phyloP scores from a whole-genome alignment of 2,113 vertebrate genomes.

The Entosphenus tridentatus region DNA sequence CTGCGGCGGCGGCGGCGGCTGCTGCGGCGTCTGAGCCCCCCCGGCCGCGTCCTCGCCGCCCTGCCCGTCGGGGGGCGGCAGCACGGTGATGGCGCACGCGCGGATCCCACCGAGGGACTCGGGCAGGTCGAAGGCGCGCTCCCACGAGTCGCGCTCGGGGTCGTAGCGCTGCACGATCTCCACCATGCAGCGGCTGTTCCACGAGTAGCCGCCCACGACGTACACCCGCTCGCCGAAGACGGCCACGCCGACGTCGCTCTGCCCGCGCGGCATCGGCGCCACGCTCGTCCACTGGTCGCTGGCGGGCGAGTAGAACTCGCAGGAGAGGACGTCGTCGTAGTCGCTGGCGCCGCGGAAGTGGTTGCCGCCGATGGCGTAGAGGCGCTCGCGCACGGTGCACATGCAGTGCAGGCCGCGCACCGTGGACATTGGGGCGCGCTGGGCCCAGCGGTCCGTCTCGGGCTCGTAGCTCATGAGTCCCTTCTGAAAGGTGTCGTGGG shows the following conservation, averaged over 20 bases:
- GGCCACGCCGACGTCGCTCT: slow-evolving; percentile 90
- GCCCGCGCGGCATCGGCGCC: slow-evolving; percentile 82
- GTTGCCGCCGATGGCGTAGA: slow-evolving; percentile 96
- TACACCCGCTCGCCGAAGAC: slow-evolving; percentile 97
- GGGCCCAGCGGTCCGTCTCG: slow-evolving; percentile 87
- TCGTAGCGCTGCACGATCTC: slow-evolving; percentile 98
- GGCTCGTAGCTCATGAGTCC: slow-evolving; percentile 98
- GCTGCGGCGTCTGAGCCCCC: no score
- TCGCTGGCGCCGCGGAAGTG: slow-evolving; percentile 94
- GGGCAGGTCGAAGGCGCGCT: slow-evolving; percentile 94
- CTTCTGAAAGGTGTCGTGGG: slow-evolving; percentile 97
- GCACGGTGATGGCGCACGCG: slow-evolving; percentile 90
- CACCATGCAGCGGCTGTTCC: slow-evolving; percentile 99
- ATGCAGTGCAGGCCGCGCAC: slow-evolving; percentile 96
- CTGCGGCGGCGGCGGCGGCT: no score
- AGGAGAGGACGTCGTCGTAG: slow-evolving; percentile 94
- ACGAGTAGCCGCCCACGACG: slow-evolving; percentile 93
- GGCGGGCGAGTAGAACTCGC: slow-evolving; percentile 85
- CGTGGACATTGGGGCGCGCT: slow-evolving; percentile 89
- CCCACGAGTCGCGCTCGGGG: slow-evolving; percentile 94
- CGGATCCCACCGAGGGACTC: slow-evolving; percentile 94
- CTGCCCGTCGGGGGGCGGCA: slow-evolving; percentile 50
- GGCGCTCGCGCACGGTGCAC: slow-evolving; percentile 88
- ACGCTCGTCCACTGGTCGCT: slow-evolving; percentile 95
- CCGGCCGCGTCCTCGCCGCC: no score